These are phyloP conservation scores for Hirtodrosophila cameraria DNA, from an alignment of 2,888 invertebrate genomes.

Conservation along the genomic window DNA sequence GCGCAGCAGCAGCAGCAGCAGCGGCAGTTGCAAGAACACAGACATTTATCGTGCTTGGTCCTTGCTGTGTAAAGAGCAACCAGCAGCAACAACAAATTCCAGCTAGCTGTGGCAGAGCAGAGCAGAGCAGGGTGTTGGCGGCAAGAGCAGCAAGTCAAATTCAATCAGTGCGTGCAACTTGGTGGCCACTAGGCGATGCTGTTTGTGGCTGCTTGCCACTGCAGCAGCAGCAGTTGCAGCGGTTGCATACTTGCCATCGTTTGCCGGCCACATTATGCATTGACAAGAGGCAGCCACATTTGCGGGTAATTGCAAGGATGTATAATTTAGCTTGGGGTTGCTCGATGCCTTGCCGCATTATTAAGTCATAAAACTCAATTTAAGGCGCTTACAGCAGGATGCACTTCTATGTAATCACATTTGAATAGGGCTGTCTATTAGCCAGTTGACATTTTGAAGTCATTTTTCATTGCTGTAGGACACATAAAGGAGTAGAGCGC, in stretches of 20 bases:
- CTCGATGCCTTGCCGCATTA: slow-evolving; percentile 41
- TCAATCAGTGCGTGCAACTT: slow-evolving; percentile 70
- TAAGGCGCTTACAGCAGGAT: slow-evolving; percentile 55
- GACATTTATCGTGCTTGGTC: not conserved
- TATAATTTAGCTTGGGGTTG: not conserved
- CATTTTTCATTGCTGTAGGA: slow-evolving; percentile 28
- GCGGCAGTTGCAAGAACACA: no score
- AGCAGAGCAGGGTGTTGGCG: slow-evolving; percentile 5
- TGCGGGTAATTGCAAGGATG: slow-evolving; percentile 34
- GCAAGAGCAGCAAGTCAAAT: slow-evolving; percentile 59
- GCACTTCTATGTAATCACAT: slow-evolving; percentile 60
- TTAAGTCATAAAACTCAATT: slow-evolving; percentile 73
- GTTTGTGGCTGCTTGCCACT: slow-evolving; percentile 56
- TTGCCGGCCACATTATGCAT: slow-evolving; percentile 19
- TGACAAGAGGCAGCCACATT: slow-evolving; percentile 18
- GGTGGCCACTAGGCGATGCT: slow-evolving; percentile 65
- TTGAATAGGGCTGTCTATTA: slow-evolving; percentile 44
- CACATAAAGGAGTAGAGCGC: slow-evolving; percentile 7
- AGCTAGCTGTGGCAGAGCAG: slow-evolving; percentile 11
- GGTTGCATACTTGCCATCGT: not conserved
- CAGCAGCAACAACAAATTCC: not conserved
- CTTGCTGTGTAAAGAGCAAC: slow-evolving; percentile 22
- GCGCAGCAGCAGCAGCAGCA: no score
- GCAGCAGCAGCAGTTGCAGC: slow-evolving; percentile 9
- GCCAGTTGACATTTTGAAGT: slow-evolving; percentile 38